Percentiles rank a stretch among this genome's conserved stretches.
Evolutionary conservation across 2,113 vertebrate genomes (phyloP).

Genomic region (Rhadina sibilatrix): DNA sequence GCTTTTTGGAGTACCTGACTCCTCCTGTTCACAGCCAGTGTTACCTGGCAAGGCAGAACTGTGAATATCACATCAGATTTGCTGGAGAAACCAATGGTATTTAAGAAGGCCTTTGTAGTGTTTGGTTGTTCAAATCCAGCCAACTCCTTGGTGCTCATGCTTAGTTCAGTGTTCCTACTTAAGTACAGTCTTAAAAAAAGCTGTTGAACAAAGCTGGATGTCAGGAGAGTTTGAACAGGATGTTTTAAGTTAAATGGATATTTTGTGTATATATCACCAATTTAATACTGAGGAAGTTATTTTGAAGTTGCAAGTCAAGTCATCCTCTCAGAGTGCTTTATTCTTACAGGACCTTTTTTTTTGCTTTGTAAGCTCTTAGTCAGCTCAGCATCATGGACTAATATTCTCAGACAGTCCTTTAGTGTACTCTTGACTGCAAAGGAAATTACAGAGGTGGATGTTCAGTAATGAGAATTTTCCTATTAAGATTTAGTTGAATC

Average conservation of each 20-base stretch:
- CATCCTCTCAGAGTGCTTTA: neutral
- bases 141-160: neutral
- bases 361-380: neutral
- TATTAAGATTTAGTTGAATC: neutral
- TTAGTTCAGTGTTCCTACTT: neutral
- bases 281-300: neutral
- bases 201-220: neutral
- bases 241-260: neutral
- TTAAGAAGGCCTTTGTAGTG: neutral
- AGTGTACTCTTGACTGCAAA: neutral
- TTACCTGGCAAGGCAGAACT: neutral
- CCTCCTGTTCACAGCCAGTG: neutral
- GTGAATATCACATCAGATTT: neutral
- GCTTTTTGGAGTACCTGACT: neutral
- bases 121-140: neutral
- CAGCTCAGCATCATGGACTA: neutral
- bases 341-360: neutral
- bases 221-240: neutral
- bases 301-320: neutral
- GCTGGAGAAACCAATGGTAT: neutral
- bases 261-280: neutral
- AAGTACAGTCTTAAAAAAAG: neutral
- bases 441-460: neutral
- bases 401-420: neutral
- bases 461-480: neutral